Evolutionary conservation across 2,797 vertebrate genomes (phyloP), one percentile per base, ranked within the genome.

Genomic region (Pangasius krempfi): DNA sequence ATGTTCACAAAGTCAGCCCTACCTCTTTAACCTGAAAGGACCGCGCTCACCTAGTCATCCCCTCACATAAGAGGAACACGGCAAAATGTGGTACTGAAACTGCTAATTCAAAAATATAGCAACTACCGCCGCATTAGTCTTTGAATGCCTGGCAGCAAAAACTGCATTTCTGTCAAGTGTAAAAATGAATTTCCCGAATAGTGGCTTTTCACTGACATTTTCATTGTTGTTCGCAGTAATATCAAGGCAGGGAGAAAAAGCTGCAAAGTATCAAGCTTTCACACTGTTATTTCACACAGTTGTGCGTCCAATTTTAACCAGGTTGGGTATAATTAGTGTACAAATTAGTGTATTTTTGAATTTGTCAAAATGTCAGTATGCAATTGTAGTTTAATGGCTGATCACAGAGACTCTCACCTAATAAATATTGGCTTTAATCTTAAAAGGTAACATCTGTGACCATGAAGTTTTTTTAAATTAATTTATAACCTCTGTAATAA

Each of bases 181-280:
- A 90, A 73, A 91, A 93, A 87, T 89, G 68, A 30, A 93, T 93
- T 93, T 92, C 92, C 86, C 91, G 91, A 90, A 87, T 68, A 22
- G 73, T 30, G 86, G 44, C 44, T 86, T 79, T 89, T 83, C 87
- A 18, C 52, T 83, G 85, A 81, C 50, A 50, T 79, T 88, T 86
- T 68, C 72, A 70, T 84, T 85, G 90, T 90, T 88, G 86, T 92
- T 92, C 85, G 83, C 44, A 56, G 82, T 44, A 22, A 86, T 58
- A 91, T 89, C 91, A 93, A 89, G 89, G 54, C 30, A 56, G 16
- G 87, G 89, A 90, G 87, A 75, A 88, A 79, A 80, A 78, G 47
- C 54, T 33, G 25, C 50, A 78, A 83, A 87, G 8, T 83, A 54
- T 88, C 37, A 18, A 83, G 25, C 13, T 56, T 58, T 50, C 64